These are phyloP conservation scores for Idaea dimidiata DNA, from an alignment of 2,888 invertebrate species.

Conservation along the genomic window DNA sequence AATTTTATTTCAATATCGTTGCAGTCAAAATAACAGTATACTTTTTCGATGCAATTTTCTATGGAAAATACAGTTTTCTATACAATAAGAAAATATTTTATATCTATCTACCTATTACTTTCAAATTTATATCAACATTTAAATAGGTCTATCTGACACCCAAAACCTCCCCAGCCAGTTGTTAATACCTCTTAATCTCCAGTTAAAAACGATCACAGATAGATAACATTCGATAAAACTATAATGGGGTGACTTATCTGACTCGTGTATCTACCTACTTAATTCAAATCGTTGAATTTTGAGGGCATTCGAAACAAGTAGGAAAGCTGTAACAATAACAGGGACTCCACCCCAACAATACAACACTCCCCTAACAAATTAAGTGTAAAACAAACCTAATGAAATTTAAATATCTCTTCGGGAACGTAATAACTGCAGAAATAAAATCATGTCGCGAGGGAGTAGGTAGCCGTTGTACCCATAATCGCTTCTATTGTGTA, in stretches of 20 bases:
- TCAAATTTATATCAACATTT: background rate
- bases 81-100: no score
- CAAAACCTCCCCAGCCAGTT: slow-evolving; percentile 36
- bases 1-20: no score
- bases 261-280: slow-evolving; percentile 63
- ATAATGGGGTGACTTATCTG: slow-evolving; percentile 63
- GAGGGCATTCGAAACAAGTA: slow-evolving; percentile 65
- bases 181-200: slow-evolving; percentile 50
- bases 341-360: slow-evolving; percentile 67
- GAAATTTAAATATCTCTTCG: slow-evolving; percentile 80
- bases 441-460: slow-evolving; percentile 78
- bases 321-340: slow-evolving; percentile 59
- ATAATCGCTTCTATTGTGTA: slow-evolving; percentile 76
- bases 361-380: slow-evolving; percentile 76
- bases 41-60: no score
- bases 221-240: slow-evolving; percentile 45
- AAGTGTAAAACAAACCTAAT: slow-evolving; percentile 82
- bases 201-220: slow-evolving; percentile 55
- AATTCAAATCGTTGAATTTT: slow-evolving; percentile 72
- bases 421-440: slow-evolving; percentile 77
- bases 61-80: no score
- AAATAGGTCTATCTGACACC: slow-evolving; percentile 15
- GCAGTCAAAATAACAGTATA: no score
- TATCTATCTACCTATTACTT: no score
- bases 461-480: slow-evolving; percentile 43